Percentiles rank a stretch among this genome's conserved stretches.
Conservation (phyloP, 2,113 vertebrate genomes). For the Thinocorus orbignyianus region DNA sequence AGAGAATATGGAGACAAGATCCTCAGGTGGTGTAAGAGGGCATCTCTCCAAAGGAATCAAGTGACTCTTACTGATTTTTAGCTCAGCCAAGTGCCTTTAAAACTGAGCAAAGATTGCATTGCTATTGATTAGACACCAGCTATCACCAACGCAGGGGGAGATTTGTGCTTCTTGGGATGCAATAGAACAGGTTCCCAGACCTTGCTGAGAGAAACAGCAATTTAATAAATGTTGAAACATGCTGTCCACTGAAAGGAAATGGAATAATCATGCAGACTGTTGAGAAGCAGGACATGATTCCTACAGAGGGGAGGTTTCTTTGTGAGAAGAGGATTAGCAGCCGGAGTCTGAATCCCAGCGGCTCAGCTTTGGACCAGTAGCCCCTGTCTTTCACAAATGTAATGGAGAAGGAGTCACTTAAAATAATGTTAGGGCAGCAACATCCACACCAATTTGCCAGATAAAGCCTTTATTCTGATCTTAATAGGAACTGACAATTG, state of each 20-base stretch:
- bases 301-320: neutral
- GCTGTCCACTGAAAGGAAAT: neutral
- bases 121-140: neutral
- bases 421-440: neutral
- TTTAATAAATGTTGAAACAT: neutral
- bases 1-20: neutral
- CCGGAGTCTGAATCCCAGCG: fast-evolving
- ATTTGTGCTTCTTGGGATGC: neutral
- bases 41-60: neutral
- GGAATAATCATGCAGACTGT: neutral
- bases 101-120: neutral
- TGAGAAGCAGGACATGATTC: neutral
- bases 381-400: neutral
- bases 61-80: neutral
- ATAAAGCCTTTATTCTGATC: neutral
- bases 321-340: neutral
- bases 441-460: slow-evolving; percentile 11
- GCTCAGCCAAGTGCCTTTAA: neutral
- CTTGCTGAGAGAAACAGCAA: slow-evolving; percentile 13
- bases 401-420: neutral
- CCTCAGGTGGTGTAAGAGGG: neutral
- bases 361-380: neutral
- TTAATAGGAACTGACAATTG: slow-evolving; percentile 40
- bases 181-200: neutral
- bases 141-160: neutral